These are phyloP conservation scores for Mystacides longicornis DNA, from an alignment of 2,888 invertebrate genomes.

Conservation along the genomic window DNA sequence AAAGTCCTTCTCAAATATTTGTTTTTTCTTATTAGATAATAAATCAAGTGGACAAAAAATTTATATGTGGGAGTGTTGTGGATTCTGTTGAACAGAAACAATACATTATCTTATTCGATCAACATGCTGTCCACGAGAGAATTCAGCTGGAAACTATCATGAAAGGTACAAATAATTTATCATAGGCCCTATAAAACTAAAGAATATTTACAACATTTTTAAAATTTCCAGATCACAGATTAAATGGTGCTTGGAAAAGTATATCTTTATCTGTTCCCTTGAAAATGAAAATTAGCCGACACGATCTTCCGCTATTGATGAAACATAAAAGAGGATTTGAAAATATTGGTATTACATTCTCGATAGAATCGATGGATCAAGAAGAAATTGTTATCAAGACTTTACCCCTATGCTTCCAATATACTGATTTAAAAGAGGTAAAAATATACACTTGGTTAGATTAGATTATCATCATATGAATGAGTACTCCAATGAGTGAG, in stretches of 20 bases:
- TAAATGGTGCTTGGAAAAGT: slow-evolving; percentile 35
- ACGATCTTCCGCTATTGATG: slow-evolving; percentile 47
- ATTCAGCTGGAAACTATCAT: slow-evolving; percentile 66
- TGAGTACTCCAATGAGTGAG: no score
- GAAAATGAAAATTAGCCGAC: slow-evolving; percentile 35
- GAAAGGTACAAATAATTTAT: slow-evolving; percentile 37
- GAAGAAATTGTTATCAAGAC: slow-evolving; percentile 41
- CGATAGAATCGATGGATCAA: slow-evolving; percentile 32
- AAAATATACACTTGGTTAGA: no score
- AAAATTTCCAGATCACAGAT: slow-evolving; percentile 41
- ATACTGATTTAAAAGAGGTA: slow-evolving; percentile 50
- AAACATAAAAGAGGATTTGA: slow-evolving; percentile 48
- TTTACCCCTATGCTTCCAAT: slow-evolving; percentile 57
- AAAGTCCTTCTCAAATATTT: no score
- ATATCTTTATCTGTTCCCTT: slow-evolving; percentile 23
- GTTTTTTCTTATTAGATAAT: slow-evolving; percentile 49
- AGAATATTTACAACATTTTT: neutral
- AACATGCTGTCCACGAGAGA: slow-evolving; percentile 83
- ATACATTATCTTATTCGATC: slow-evolving; percentile 67
- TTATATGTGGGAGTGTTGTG: slow-evolving; percentile 50
- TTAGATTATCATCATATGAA: no score
- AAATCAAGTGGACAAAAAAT: slow-evolving; percentile 69
- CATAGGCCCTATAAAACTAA: neutral
- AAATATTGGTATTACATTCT: slow-evolving; percentile 52
- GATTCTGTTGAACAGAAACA: slow-evolving; percentile 36